phyloP scores from a whole-genome alignment of 2,797 vertebrate species.

The Leptatherina wallacei region DNA sequence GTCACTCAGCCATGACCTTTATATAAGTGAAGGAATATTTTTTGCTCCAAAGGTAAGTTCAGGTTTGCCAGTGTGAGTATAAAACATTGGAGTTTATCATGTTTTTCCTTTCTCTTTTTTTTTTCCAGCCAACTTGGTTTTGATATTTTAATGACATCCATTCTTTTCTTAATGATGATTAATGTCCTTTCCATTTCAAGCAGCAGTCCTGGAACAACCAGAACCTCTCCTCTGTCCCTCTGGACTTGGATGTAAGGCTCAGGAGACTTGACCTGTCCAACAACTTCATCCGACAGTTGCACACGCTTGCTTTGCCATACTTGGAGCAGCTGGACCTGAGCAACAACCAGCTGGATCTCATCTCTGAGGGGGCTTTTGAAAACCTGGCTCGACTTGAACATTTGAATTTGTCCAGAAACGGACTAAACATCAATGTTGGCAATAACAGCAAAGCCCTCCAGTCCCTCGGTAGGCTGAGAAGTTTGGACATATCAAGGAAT shows the following conservation, averaged over 20 bases:
- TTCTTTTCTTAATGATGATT: constrained; percentile 39
- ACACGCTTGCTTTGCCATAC: constrained; percentile 67
- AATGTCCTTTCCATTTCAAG: constrained; percentile 64
- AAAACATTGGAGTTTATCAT: constrained; percentile 1
- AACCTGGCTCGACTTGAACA: constrained; percentile 75
- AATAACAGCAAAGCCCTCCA: constrained; percentile 76
- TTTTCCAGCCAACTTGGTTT: background rate
- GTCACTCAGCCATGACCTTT: constrained; percentile 55
- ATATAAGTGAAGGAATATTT: constrained; percentile 31
- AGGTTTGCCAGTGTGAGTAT: constrained; percentile 2
- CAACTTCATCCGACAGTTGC: constrained; percentile 85
- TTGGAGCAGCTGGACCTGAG: constrained; percentile 82
- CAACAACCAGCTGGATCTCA: constrained; percentile 83
- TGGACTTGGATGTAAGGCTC: constrained; percentile 71
- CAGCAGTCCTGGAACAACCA: constrained; percentile 77
- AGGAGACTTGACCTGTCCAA: constrained; percentile 84
- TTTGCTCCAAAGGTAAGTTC: constrained; percentile 67
- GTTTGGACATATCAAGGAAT: constrained; percentile 84
- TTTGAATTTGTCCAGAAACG: constrained; percentile 82
- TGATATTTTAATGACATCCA: constrained; percentile 9
- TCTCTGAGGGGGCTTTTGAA: constrained; percentile 77
- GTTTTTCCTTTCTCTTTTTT: background rate
- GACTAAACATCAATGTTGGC: constrained; percentile 74
- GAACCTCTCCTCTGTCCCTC: constrained; percentile 79
- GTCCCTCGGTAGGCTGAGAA: constrained; percentile 68